phyloP scores from a whole-genome alignment of 1,140 invertebrate species.

The Laupala kohalensis region DNA sequence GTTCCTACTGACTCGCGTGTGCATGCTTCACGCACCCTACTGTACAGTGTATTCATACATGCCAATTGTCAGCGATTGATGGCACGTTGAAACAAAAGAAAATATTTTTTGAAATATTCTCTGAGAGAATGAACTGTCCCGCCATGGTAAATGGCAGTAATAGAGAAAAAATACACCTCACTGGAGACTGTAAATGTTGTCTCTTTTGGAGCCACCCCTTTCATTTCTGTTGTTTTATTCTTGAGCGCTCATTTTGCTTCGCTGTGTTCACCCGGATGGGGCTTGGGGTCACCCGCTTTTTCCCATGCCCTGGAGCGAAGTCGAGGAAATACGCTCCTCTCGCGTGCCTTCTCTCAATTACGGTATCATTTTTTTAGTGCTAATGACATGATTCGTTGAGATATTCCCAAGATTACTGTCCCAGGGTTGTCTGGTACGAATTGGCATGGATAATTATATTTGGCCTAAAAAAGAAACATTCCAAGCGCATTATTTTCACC shows the following conservation, averaged over 20 bases:
- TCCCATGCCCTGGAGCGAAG: not conserved
- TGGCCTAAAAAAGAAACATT: no score
- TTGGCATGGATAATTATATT: no score
- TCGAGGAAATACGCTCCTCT: not conserved
- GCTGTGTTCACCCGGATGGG: not conserved
- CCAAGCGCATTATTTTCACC: no score
- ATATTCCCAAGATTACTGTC: no score
- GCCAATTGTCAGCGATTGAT: not conserved
- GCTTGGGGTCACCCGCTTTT: not conserved
- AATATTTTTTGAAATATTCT: not conserved
- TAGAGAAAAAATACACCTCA: not conserved
- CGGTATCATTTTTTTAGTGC: no score
- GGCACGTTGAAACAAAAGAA: not conserved
- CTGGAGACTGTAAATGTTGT: not conserved
- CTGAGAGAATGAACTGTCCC: not conserved
- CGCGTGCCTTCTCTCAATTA: no score
- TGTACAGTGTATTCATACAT: not conserved
- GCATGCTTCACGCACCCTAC: not conserved
- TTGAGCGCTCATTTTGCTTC: not conserved
- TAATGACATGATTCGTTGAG: no score
- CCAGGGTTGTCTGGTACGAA: no score
- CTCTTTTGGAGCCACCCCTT: not conserved
- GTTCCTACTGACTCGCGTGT: not conserved
- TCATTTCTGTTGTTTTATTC: not conserved
- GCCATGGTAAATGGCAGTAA: not conserved